Evolutionary conservation across 2,888 invertebrate genomes (phyloP).

Genomic region (Zhuqinia jingwanae): DNA sequence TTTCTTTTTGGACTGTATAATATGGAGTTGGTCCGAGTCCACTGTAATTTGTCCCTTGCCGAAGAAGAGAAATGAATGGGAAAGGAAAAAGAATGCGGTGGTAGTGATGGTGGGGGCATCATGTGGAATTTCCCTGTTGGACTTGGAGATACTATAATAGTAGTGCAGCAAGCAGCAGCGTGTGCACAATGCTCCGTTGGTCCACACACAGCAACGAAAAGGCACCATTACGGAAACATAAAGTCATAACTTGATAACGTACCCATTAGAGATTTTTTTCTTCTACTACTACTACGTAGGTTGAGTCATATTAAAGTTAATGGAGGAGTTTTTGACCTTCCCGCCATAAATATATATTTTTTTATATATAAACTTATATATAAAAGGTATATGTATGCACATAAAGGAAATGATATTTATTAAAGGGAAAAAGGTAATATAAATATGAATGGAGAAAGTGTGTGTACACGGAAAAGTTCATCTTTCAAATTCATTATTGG

Average conservation of each 20-base stretch:
- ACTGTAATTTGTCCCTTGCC: constrained; percentile 62
- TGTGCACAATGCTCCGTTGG: neutral
- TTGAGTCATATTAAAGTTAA: neutral
- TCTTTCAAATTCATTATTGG: constrained; percentile 62
- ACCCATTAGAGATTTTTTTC: neutral
- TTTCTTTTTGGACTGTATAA: neutral
- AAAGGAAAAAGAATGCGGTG: constrained; percentile 33
- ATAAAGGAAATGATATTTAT: no score
- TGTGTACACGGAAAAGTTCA: constrained; percentile 46
- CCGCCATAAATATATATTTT: constrained; percentile 23
- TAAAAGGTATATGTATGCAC: no score
- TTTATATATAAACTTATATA: no score
- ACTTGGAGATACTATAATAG: no score
- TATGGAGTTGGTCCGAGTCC: constrained; percentile 21
- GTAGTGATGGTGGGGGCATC: constrained; percentile 1
- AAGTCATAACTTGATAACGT: neutral
- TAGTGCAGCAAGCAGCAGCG: neutral
- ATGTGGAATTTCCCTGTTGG: constrained; percentile 24
- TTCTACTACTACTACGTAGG: no score
- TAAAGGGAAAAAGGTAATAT: no score
- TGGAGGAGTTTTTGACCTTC: constrained; percentile 61
- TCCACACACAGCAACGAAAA: no score
- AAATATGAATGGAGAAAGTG: no score
- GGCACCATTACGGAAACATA: constrained; percentile 39
- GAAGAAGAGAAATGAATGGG: constrained; percentile 26